Base-by-base conservation (phyloP, 1,140 invertebrate genomes). In the Himalopsyche phryganea region DNA sequence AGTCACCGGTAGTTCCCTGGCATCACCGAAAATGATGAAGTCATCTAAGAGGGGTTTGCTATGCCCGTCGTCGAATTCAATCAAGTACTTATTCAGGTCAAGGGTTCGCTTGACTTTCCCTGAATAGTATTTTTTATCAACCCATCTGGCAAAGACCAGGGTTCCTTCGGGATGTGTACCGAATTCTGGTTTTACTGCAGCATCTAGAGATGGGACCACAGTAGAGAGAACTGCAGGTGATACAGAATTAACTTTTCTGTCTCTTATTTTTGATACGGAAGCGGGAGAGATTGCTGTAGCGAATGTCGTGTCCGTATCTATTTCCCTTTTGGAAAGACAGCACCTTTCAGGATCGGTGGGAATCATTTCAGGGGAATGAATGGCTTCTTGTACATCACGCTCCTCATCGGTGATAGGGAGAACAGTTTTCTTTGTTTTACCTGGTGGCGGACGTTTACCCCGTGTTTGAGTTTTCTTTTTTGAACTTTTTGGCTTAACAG, bases 61-160 rank as follows among this genome's bases (percentile, higher is more conserved):
- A 38, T 81, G 76, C 0, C 81, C 81, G 62, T 85, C 83, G 19
- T 80, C 78, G 59, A 85, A 85, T 35, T 80, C 75, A 6, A 84
- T 80, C 53, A 80, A 69, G 65, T 81, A 84, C 51, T 84, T 84
- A 10, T 72, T 73, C n/a, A 77, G 79, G 5, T 79, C 70, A 0
- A 77, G 77, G 6, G 78, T 75, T 63, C 76, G 72, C 7, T 71
- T 64, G 0, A 84, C 78, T 63, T 66, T 77, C 0, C 82, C 82
- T 0, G 82, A 81, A 59, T 84, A 85, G 61, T 83, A 85, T 41
- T 79, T 76, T 55, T 81, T 83, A 50, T 85, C 83, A 0, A 80
- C 78, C 83, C 83, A 85, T 68, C 81, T 83, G 0, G 83, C 83
- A 45, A 84, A 74, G 0, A 83, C 82, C 0, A 77, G 67, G 5